Conservation (phyloP, 2,113 vertebrate genomes). For the Catharus fuscescens region DNA sequence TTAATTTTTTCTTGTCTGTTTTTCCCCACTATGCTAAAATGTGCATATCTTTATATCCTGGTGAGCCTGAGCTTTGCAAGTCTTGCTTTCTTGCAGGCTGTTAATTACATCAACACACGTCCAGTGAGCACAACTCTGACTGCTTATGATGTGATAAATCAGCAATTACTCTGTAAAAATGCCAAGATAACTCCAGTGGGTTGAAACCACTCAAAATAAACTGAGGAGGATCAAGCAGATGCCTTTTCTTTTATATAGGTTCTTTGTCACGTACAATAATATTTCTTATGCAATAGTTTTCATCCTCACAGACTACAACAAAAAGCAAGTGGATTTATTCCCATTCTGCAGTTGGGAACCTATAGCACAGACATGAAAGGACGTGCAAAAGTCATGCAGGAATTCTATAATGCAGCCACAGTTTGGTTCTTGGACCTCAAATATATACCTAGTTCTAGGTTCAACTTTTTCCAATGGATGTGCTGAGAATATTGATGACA, state of each 20-base stretch:
- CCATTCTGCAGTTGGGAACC: neutral
- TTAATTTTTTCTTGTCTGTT: neutral
- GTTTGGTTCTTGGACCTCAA: neutral
- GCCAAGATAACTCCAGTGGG: neutral
- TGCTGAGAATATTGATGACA: neutral
- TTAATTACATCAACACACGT: neutral
- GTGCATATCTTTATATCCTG: neutral
- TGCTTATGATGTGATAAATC: neutral
- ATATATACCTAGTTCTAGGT: neutral
- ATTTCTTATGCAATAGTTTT: neutral
- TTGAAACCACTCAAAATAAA: neutral
- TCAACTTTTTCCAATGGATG: neutral
- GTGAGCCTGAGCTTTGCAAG: neutral
- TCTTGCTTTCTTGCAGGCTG: neutral
- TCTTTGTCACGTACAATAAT: neutral
- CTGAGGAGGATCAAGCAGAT: neutral
- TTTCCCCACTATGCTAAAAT: neutral
- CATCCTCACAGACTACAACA: neutral
- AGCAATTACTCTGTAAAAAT: neutral
- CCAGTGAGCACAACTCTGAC: neutral
- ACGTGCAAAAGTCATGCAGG: neutral
- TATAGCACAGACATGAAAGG: neutral
- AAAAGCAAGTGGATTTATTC: neutral
- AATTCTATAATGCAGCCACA: neutral
- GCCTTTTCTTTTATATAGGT: neutral